phyloP scores from a whole-genome alignment of 2,797 vertebrate species.

The Typhlichthys subterraneus region DNA sequence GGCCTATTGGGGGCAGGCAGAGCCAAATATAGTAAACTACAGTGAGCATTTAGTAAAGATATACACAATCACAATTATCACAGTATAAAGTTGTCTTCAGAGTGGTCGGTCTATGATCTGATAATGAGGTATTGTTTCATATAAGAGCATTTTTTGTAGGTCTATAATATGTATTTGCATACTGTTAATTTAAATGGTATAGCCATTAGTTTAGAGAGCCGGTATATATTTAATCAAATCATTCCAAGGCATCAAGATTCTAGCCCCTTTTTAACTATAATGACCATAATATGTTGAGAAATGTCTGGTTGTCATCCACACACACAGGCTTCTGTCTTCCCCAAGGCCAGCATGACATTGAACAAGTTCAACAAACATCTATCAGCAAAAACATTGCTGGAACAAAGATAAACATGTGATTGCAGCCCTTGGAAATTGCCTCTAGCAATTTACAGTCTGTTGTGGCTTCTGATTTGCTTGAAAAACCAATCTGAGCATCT shows the following conservation, averaged over 20 bases:
- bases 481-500: slow-evolving; percentile 41
- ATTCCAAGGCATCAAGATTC: slow-evolving; percentile 21
- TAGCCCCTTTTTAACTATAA: slow-evolving; percentile 42
- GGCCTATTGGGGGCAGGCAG: slow-evolving; percentile 9
- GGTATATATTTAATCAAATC: slow-evolving; percentile 9
- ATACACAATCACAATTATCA: background rate
- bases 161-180: background rate
- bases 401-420: slow-evolving; percentile 45
- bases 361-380: slow-evolving; percentile 39
- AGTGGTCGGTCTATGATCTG: slow-evolving; percentile 5
- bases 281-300: slow-evolving; percentile 39
- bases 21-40: background rate
- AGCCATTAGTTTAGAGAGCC: background rate
- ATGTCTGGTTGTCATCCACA: slow-evolving; percentile 29
- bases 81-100: slow-evolving; percentile 16
- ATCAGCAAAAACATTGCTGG: slow-evolving; percentile 18
- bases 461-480: slow-evolving; percentile 45
- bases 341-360: slow-evolving; percentile 40
- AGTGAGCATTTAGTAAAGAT: background rate
- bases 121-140: too few species aligned
- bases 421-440: slow-evolving; percentile 41
- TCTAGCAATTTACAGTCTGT: slow-evolving; percentile 41
- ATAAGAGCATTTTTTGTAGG: too few species aligned
- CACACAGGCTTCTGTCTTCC: slow-evolving; percentile 19
- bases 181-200: background rate